Percentiles rank a stretch among this genome's conserved stretches.
phyloP scores from a whole-genome alignment of 2,888 invertebrate genomes.

The Cinara cedri region DNA sequence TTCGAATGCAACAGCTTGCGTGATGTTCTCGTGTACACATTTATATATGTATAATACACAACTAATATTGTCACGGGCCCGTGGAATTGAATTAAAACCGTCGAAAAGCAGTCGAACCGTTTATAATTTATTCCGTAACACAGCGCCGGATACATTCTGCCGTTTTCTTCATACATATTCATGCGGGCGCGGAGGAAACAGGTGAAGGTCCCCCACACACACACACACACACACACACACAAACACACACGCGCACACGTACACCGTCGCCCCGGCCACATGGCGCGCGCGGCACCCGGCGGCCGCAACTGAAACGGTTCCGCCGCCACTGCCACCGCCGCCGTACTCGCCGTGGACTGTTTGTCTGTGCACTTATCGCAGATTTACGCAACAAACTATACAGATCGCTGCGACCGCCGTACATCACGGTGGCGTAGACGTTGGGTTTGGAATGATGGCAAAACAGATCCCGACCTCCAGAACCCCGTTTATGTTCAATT shows the following conservation, averaged over 20 bases:
- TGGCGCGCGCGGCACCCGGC: conserved; percentile 55
- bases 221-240: no score
- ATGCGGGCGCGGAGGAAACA: conserved; percentile 55
- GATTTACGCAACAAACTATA: no score
- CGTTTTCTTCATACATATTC: conserved; percentile 57
- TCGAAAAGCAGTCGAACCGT: conserved; percentile 57
- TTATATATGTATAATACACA: conserved; percentile 23
- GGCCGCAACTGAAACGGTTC: conserved; percentile 25
- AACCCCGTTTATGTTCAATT: no score
- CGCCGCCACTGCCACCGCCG: background rate
- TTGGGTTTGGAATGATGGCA: background rate
- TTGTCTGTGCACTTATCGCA: background rate
- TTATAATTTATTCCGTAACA: conserved; percentile 57
- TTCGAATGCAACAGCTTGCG: conserved; percentile 50
- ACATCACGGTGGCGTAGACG: no score
- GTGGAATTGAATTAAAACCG: conserved; percentile 57
- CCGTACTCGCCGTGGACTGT: background rate
- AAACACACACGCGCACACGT: no score
- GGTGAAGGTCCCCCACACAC: conserved; percentile 56
- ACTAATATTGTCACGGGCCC: conserved; percentile 56
- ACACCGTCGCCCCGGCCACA: conserved; percentile 34
- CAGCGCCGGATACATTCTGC: conserved; percentile 56
- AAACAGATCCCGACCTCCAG: no score
- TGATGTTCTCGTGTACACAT: conserved; percentile 10
- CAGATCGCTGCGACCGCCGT: no score